These are phyloP conservation scores for Adelognathus sp. DNA, from an alignment of 2,888 invertebrate genomes.

Conservation along the genomic window DNA sequence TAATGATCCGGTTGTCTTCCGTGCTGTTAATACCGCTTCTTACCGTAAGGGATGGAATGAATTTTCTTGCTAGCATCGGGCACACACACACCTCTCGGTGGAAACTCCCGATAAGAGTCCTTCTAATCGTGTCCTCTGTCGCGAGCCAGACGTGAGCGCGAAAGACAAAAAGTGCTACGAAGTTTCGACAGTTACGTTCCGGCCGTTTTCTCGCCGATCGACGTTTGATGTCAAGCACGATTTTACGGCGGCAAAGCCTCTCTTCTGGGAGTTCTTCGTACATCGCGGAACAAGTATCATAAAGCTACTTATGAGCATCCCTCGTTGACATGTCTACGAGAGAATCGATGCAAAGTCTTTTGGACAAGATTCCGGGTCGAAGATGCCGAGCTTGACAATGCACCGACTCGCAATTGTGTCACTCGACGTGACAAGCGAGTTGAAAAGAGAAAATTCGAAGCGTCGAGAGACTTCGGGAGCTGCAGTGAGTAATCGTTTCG, in stretches of 20 bases:
- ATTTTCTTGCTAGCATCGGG: conserved; percentile 18
- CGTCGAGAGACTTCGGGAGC: not conserved
- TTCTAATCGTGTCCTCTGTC: conserved; percentile 2
- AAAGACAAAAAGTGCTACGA: not conserved
- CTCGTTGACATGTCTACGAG: conserved; percentile 43
- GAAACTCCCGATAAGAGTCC: conserved; percentile 8
- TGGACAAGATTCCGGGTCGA: not conserved
- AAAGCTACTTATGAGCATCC: conserved; percentile 56
- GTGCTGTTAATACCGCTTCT: conserved; percentile 2
- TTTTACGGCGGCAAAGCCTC: conserved; percentile 31
- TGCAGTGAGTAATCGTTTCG: not conserved
- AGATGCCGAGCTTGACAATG: conserved; percentile 3
- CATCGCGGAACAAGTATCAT: conserved; percentile 47
- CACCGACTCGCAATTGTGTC: conserved; percentile 20
- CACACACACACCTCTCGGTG: too few relatives aligned
- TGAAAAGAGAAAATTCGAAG: not conserved
- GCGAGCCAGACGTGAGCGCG: not conserved
- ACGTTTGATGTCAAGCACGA: conserved; percentile 1
- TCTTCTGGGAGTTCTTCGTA: conserved; percentile 29
- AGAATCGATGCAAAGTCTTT: conserved; percentile 46
- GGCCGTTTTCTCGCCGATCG: not conserved
- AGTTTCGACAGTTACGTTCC: conserved; percentile 15
- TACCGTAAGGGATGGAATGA: conserved; percentile 1
- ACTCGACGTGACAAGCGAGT: not conserved
- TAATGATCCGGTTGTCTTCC: conserved; percentile 39